phyloP scores from a whole-genome alignment of 2,888 invertebrate genomes.

The Amphipoea lucens region DNA sequence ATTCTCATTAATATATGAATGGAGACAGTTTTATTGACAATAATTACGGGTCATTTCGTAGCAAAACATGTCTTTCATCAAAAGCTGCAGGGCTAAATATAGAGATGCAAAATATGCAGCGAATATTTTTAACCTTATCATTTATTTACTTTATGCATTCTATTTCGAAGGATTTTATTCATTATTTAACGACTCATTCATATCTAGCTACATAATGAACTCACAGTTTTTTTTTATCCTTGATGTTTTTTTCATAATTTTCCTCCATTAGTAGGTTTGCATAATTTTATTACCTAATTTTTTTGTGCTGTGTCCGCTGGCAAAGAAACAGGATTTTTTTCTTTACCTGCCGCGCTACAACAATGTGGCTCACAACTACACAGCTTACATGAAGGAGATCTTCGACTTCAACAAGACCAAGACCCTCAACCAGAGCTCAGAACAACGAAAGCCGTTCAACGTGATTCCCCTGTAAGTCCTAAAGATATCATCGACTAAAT shows the following conservation, averaged over 20 bases:
- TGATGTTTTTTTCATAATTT: not conserved
- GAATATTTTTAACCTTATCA: not conserved
- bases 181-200: not conserved
- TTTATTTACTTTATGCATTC: not conserved
- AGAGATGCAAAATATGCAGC: not conserved
- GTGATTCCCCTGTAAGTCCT: constrained; percentile 79
- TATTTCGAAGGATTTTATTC: not conserved
- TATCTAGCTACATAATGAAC: not conserved
- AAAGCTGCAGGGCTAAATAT: constrained; percentile 2
- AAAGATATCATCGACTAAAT: not conserved
- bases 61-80: not conserved
- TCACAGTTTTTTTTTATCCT: not conserved
- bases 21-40: constrained; percentile 2
- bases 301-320: not conserved
- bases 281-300: not conserved
- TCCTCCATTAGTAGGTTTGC: not conserved
- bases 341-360: not conserved
- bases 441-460: constrained; percentile 93
- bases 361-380: constrained; percentile 94
- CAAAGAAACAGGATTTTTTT: not conserved
- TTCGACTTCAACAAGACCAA: constrained; percentile 97
- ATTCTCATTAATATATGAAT: constrained; percentile 12
- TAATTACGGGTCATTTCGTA: not conserved
- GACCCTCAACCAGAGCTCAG: constrained; percentile 92
- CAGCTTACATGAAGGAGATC: constrained; percentile 97